These are phyloP conservation scores for Heliconius aoede DNA, from an alignment of 2,888 invertebrate genomes.

Conservation along the genomic window DNA sequence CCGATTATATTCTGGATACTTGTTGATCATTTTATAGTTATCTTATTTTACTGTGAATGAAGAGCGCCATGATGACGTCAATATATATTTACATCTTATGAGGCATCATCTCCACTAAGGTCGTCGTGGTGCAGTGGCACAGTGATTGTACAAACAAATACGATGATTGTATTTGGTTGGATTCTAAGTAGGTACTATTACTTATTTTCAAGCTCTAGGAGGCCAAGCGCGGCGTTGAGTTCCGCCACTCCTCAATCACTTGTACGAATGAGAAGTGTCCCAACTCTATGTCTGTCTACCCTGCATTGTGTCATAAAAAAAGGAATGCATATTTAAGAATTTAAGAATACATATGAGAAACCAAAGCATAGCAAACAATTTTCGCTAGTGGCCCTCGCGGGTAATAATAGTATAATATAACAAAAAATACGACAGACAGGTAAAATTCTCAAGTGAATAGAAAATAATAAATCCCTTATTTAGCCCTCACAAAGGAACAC, in stretches of 20 bases:
- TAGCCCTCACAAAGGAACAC: constrained; percentile 15
- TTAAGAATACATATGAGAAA: too few relatives aligned
- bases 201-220: background rate
- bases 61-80: too few relatives aligned
- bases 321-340: background rate
- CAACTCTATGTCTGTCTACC: background rate
- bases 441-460: constrained; percentile 28
- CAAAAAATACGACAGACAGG: constrained; percentile 28
- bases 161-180: background rate
- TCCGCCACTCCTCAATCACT: background rate
- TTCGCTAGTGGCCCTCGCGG: background rate
- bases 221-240: background rate
- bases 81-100: too few relatives aligned
- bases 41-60: too few relatives aligned
- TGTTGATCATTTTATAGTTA: too few relatives aligned
- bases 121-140: too few relatives aligned
- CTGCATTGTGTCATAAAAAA: background rate
- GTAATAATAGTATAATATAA: background rate
- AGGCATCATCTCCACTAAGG: too few relatives aligned
- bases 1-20: too few relatives aligned
- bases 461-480: background rate
- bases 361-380: background rate
- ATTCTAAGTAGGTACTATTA: background rate
- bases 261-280: background rate
- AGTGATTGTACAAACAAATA: too few relatives aligned